Conservation (phyloP, 92 coral and sea anemone species). For the Virgularia gustaviana region DNA sequence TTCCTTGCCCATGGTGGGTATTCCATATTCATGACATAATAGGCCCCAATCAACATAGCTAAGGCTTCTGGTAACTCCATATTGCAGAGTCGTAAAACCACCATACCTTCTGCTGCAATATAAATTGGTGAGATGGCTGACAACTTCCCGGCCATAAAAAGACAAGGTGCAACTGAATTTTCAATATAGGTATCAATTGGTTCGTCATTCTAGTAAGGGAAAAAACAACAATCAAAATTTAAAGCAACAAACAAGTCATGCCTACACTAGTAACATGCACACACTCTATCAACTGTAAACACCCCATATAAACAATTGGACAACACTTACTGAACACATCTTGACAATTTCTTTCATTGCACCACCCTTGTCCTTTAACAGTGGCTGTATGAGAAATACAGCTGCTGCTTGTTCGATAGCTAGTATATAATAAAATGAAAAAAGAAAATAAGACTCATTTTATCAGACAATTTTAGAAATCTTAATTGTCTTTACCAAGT, state of each 20-base stretch:
- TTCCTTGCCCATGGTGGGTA: constrained; percentile 25
- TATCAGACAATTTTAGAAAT: too few relatives aligned
- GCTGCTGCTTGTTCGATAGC: background rate
- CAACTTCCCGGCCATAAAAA: constrained; percentile 37
- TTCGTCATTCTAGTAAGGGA: constrained; percentile 17
- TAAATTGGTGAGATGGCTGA: constrained; percentile 20
- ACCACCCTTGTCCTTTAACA: background rate
- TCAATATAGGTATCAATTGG: constrained; percentile 25
- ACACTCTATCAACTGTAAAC: background rate
- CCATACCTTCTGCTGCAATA: constrained; percentile 32
- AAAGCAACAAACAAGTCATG: background rate
- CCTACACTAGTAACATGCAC: background rate
- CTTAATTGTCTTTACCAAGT: too few relatives aligned
- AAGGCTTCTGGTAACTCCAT: constrained; percentile 18
- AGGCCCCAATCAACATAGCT: constrained; percentile 25
- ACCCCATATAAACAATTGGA: too few relatives aligned
- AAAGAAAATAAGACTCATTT: too few relatives aligned
- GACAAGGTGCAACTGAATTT: constrained; percentile 29
- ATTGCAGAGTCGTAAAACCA: constrained; percentile 16
- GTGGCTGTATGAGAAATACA: background rate
- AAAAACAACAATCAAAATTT: background rate
- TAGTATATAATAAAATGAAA: too few relatives aligned
- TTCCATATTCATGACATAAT: constrained; percentile 27
- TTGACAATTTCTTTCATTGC: background rate
- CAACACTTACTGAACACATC: background rate